Conservation (phyloP, 2,113 vertebrate genomes). For the Echinops telfairi region DNA sequence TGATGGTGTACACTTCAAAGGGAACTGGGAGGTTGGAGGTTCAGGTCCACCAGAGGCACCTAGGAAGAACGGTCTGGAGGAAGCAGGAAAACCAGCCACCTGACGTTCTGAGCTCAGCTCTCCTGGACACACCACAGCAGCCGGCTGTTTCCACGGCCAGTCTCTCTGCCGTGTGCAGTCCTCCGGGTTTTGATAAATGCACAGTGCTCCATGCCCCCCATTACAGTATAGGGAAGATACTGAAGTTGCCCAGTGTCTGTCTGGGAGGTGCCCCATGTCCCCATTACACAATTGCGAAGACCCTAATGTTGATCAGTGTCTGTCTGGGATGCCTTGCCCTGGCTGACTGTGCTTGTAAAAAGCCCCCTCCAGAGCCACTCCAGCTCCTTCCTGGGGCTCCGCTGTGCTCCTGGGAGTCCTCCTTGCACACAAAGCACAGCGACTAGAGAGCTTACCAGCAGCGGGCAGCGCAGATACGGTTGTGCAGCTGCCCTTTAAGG, state of each 20-base stretch:
- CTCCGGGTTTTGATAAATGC: neutral
- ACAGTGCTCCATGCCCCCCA: neutral
- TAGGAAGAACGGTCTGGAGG: neutral
- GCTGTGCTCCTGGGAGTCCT: neutral
- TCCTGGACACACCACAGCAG: neutral
- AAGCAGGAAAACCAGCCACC: neutral
- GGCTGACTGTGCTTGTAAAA: neutral
- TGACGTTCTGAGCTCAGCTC: too few species aligned
- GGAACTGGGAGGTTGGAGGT: neutral
- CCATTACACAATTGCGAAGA: too few species aligned
- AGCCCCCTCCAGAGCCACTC: neutral
- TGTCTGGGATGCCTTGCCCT: neutral
- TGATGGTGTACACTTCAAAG: neutral
- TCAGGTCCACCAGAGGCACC: neutral
- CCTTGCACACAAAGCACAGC: accelerated
- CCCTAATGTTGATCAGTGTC: too few species aligned
- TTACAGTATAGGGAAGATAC: neutral
- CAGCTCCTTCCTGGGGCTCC: neutral
- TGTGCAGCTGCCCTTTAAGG: neutral
- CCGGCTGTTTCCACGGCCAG: neutral
- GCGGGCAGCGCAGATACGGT: neutral
- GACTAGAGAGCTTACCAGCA: neutral
- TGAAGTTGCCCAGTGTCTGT: too few species aligned
- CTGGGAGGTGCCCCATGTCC: too few species aligned
- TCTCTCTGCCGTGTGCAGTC: neutral